Base-by-base conservation (phyloP, 2,797 vertebrate species). In the Rhabdophis nuchalis region DNA sequence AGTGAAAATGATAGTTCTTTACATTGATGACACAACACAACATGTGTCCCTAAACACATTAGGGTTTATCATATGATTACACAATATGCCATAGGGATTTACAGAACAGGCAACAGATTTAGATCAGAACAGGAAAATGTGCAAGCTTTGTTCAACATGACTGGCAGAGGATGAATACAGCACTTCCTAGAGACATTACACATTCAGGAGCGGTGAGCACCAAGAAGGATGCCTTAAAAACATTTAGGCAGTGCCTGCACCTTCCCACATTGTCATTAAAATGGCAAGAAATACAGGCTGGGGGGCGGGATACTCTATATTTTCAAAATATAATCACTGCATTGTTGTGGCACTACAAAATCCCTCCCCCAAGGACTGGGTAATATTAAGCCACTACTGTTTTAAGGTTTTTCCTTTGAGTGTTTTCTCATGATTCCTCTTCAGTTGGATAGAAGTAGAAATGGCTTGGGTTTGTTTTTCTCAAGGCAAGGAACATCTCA, bases 1-100 rank as follows among this genome's bases (percentile, higher is more conserved):
- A 96, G 57, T 94, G 93, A 93, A 95, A 96, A 82, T 50, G 57
- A 89, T 91, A 91, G 93, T 94, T 95, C 94, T 97, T 95, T 93
- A 96, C 96, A 96, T 58, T 25, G 52, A 94, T 94, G 93, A 64
- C 92, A 96, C 56, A 91, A 91, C 64, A 93, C 82, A 91, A 89
- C n/a, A 89, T 4, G 36, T 93, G 90, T 89, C 91, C 94, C 88
- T 61, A 92, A 96, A 93, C 61, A 58, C 25, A 0, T 89, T 87
- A 93, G 91, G 89, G 89, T 52, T 89, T 91, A 58, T 91, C 85
- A 94, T 1, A 46, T 86, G 61, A 6, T 93, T 27, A 0, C 0
- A n/a, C 90, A 60, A 41, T 56, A 93, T 14, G 23, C 46, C 58
- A 5, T 29, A 61, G 61, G 27, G 27, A 32, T 52, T 86, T 29